Base-by-base conservation (phyloP, 2,113 vertebrate species). In the Regulus satrapa region DNA sequence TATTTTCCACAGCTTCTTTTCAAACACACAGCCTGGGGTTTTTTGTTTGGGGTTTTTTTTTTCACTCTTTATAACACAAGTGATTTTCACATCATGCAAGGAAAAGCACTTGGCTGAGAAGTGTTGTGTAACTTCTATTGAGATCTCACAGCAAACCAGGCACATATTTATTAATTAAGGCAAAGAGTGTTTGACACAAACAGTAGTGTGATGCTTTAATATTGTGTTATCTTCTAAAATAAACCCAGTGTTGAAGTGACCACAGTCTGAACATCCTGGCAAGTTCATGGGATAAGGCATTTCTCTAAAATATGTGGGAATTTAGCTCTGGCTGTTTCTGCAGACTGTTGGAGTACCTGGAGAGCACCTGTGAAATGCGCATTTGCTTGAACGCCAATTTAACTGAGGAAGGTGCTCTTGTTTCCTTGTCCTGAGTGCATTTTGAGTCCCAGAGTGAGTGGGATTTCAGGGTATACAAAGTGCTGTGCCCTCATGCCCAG, bases 1-100 rank as follows among this genome's bases (percentile, higher is more conserved):
- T 68, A 48, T 92, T 91, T 87, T 48, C 75, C 76, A 79, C 69
- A 89, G 62, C 51, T 95, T 77, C 82, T 91, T 94, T 89, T 93
- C 73, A 82, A 78, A 89, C 49, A 75, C 40, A 56, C 52, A 83
- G 61, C 62, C 76, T 68, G 18, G 38, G 38, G 6, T 23, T 61
- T 1, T 67, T 81, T 89, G 24, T 80, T 88, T 13, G 74, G 67
- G 0, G 16, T 32, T 58, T 32, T 58, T 40, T 83, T 67, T 87
- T 63, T 52, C 59, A 71, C 62, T 89, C 87, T 83, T 76, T 64
- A 36, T 85, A 94, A 82, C 10, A 32, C 36, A 64, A 89, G 68
- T 90, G 28, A 38, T 92, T 79, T 66, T 68, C 88, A 74, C 88
- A 77, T 74, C 21, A 16, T 23, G 75, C 78, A 49, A 88, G 89